Conservation (phyloP, 2,888 invertebrate species). For the Andrena hattorfiana region DNA sequence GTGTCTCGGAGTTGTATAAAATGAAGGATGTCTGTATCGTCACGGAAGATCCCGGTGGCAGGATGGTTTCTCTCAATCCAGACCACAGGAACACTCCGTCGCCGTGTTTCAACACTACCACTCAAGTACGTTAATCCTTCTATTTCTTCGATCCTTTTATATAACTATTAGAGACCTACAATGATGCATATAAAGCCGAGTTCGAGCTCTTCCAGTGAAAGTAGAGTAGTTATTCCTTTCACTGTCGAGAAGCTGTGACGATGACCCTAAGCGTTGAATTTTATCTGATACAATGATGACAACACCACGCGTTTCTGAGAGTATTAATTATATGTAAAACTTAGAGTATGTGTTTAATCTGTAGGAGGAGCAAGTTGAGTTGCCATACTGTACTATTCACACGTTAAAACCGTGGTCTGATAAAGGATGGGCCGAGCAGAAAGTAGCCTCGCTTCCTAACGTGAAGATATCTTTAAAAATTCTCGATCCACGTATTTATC, state of each 20-base stretch:
- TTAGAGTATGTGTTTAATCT: constrained; percentile 42
- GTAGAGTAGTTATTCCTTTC: constrained; percentile 79
- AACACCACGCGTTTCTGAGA: neutral
- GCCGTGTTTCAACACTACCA: constrained; percentile 82
- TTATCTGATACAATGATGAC: constrained; percentile 49
- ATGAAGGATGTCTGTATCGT: constrained; percentile 92
- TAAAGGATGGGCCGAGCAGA: constrained; percentile 91
- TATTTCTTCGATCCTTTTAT: neutral
- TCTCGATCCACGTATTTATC: constrained; percentile 89
- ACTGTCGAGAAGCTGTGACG: constrained; percentile 76
- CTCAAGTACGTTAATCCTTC: constrained; percentile 73
- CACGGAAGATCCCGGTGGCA: constrained; percentile 89
- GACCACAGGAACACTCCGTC: constrained; percentile 88
- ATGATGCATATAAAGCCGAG: constrained; percentile 81
- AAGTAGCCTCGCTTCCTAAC: constrained; percentile 88
- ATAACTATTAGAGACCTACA: constrained; percentile 27
- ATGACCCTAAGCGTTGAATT: constrained; percentile 65
- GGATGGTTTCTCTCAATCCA: constrained; percentile 90
- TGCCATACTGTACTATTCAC: constrained; percentile 89
- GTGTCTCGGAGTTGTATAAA: constrained; percentile 90
- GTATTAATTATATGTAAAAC: neutral
- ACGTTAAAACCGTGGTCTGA: constrained; percentile 87
- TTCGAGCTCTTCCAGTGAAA: constrained; percentile 76
- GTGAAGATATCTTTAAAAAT: constrained; percentile 87
- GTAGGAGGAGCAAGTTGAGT: constrained; percentile 85